Base-by-base conservation (phyloP, 1,140 invertebrate species). In the Apis florea region DNA sequence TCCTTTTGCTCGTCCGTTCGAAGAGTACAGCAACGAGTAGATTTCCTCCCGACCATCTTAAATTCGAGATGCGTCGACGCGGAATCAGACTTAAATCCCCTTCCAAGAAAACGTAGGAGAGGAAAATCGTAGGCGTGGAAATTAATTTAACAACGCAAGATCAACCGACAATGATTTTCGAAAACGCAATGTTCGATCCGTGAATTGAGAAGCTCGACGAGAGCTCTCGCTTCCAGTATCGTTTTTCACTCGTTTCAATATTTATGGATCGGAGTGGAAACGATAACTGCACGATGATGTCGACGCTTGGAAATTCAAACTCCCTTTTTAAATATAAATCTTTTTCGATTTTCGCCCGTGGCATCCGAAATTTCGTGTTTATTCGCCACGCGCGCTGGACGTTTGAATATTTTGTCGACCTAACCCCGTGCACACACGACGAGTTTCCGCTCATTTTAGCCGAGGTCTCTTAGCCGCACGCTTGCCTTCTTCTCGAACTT, bases 41-140 rank as follows among this genome's bases (percentile, higher is more conserved):
- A 77, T 82, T 70, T 82, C 79, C 79, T 81, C 64, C 51, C 67
- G 58, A 31, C 58, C 67, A 82, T 82, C 80, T 82, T 82, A 78
- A 82, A 82, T 82, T 78, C 80, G 74, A 26, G 75, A 70, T 78
- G 80, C 80, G 74, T 82, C 80, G 80, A 82, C 67, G 80, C 66
- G 80, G 74, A 82, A 82, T 82, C 80, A 54, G 53, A 72, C 82
- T 82, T 82, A 77, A 82, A 77, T 56, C 58, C 80, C 67, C 76
- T n/a, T n/a, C n/a, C n/a, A n/a, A n/a, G n/a, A n/a, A n/a, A n/a
- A n/a, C n/a, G n/a, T n/a, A n/a, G n/a, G n/a, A n/a, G n/a, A n/a
- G n/a, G n/a, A n/a, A n/a, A n/a, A n/a, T n/a, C n/a, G n/a, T n/a
- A n/a, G n/a, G n/a, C n/a, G n/a, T n/a, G 31, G 31, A 40, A 40